Evolutionary conservation across 2,797 vertebrate species (phyloP).

Genomic region (Macropodus opercularis): DNA sequence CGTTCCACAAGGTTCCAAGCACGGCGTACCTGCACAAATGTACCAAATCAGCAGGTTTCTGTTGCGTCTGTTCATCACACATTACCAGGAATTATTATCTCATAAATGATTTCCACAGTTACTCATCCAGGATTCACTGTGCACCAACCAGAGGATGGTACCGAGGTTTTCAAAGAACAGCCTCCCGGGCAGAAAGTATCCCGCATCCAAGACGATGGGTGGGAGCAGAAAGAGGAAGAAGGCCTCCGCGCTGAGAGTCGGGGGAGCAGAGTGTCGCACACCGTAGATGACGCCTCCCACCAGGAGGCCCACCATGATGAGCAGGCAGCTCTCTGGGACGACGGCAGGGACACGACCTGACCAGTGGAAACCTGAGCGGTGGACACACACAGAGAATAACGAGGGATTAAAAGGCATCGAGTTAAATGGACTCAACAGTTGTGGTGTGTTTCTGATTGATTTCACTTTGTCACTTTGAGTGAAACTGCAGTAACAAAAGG

Average conservation of each 20-base stretch:
- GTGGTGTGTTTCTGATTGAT: too few species aligned
- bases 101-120: too few species aligned
- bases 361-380: conserved; percentile 82
- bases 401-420: neutral
- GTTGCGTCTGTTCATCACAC: too few species aligned
- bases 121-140: too few species aligned
- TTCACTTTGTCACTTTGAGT: neutral
- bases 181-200: conserved; percentile 88
- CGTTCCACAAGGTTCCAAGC: conserved; percentile 85
- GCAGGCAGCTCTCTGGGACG: conserved; percentile 86
- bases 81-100: too few species aligned
- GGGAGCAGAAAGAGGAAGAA: conserved; percentile 90
- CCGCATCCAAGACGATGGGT: conserved; percentile 86
- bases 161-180: conserved; percentile 88
- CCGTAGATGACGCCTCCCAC: conserved; percentile 87
- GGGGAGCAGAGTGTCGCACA: conserved; percentile 82
- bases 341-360: conserved; percentile 83
- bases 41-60: neutral
- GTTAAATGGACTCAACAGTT: neutral
- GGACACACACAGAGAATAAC: neutral
- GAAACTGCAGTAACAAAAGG: too few species aligned
- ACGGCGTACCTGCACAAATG: conserved; percentile 75
- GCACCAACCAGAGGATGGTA: conserved; percentile 82
- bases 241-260: conserved; percentile 83
- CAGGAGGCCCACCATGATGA: conserved; percentile 88